A percentile compares a stretch with the other conserved stretches of the same genome.
phyloP scores from a whole-genome alignment of 2,797 vertebrate genomes.

The Amblyopsis hoosieri region DNA sequence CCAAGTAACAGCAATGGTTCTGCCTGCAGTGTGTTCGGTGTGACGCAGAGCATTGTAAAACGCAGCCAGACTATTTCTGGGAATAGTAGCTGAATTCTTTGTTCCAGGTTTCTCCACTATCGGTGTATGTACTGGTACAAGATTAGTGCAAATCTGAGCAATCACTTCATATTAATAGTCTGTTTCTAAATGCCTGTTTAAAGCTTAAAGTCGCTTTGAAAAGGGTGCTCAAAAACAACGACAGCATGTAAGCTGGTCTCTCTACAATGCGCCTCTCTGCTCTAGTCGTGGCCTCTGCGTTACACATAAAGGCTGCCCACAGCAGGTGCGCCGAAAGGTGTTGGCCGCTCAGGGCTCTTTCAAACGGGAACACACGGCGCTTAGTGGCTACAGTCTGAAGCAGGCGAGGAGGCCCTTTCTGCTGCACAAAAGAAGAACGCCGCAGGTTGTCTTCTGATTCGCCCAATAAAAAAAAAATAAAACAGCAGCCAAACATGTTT shows the following conservation, averaged over 20 bases:
- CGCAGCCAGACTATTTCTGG: too few relatives aligned
- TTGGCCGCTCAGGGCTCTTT: background rate
- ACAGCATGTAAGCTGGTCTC: background rate
- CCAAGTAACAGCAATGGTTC: too few relatives aligned
- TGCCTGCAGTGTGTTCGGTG: too few relatives aligned
- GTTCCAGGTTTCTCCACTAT: too few relatives aligned
- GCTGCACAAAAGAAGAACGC: background rate
- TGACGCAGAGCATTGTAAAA: too few relatives aligned
- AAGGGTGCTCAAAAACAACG: too few relatives aligned
- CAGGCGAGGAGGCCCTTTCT: constrained; percentile 2
- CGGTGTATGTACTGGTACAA: too few relatives aligned
- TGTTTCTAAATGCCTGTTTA: too few relatives aligned
- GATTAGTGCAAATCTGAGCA: too few relatives aligned
- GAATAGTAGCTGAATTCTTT: too few relatives aligned
- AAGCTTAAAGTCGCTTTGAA: too few relatives aligned
- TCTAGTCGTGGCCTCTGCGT: background rate
- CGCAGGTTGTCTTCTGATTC: background rate
- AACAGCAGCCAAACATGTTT: background rate
- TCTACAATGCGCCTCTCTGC: background rate
- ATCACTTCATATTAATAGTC: too few relatives aligned
- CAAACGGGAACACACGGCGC: background rate
- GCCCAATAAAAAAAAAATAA: background rate
- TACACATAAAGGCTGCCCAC: background rate
- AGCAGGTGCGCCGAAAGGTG: background rate
- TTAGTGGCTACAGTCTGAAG: background rate